Conservation (phyloP, 30 jellyfish, hydroid and myxozoan genomes). For the Hydra vulgaris region DNA sequence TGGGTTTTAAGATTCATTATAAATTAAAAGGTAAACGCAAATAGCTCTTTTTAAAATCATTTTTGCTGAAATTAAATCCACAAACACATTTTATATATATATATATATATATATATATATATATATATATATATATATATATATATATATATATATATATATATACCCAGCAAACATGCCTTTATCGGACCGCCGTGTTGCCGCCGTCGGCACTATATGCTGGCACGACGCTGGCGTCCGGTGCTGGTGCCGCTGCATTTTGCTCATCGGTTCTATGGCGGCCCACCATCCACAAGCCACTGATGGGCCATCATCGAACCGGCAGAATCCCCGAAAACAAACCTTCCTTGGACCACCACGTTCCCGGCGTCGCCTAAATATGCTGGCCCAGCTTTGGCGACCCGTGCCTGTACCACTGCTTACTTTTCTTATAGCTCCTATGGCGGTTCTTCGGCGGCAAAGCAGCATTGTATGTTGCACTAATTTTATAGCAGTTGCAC, state of each 20-base stretch:
- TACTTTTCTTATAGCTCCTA: neutral
- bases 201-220: neutral
- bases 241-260: neutral
- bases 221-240: neutral
- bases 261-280: neutral
- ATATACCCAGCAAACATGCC: neutral
- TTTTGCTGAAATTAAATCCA: too few species aligned
- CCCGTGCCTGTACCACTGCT: neutral
- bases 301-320: neutral
- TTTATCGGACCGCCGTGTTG: neutral
- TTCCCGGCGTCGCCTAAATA: neutral
- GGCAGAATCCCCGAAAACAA: neutral
- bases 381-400: neutral
- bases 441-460: neutral
- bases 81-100: too few species aligned
- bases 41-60: too few species aligned
- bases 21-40: too few species aligned
- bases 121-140: too few species aligned
- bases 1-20: too few species aligned
- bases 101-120: too few species aligned
- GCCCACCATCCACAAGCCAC: neutral
- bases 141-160: too few species aligned
- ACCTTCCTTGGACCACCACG: neutral
- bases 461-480: neutral
- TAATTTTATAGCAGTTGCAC: neutral